These are phyloP conservation scores for Paradoxurus hermaphroditus DNA, from an alignment of 2,113 vertebrate species.

Conservation along the genomic window DNA sequence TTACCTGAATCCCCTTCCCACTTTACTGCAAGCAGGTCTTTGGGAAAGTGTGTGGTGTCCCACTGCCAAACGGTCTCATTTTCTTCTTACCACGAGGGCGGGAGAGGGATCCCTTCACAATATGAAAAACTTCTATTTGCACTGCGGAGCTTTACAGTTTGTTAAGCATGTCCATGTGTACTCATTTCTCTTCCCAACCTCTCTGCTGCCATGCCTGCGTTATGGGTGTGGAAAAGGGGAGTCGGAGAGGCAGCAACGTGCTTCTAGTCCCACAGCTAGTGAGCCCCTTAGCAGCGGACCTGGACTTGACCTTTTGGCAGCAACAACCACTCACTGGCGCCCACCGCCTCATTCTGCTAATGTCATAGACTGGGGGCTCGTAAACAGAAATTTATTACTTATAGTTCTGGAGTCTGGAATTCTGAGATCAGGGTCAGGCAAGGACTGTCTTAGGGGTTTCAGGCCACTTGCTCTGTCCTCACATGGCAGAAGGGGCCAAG, in stretches of 20 bases:
- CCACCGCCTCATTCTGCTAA: too few relatives aligned
- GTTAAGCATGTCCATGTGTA: neutral
- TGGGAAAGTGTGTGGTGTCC: neutral
- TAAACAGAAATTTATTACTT: neutral
- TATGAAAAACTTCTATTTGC: neutral
- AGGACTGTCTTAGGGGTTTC: neutral
- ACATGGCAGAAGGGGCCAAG: neutral
- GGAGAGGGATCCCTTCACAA: neutral
- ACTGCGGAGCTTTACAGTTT: neutral
- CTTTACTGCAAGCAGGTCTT: neutral
- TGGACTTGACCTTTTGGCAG: neutral
- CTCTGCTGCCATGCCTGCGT: neutral
- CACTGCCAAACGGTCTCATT: neutral
- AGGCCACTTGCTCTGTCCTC: neutral
- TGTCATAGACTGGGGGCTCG: neutral
- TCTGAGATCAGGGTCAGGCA: neutral
- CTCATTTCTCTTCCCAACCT: neutral
- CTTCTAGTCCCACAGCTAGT: neutral
- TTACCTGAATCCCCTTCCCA: neutral
- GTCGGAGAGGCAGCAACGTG: too few relatives aligned
- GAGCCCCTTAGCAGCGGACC: neutral
- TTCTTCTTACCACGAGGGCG: neutral
- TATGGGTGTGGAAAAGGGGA: neutral
- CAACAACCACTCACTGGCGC: neutral
- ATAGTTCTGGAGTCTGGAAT: neutral